These are phyloP conservation scores for Anoplius nigerrimus DNA, from an alignment of 2,888 invertebrate genomes.

Conservation along the genomic window DNA sequence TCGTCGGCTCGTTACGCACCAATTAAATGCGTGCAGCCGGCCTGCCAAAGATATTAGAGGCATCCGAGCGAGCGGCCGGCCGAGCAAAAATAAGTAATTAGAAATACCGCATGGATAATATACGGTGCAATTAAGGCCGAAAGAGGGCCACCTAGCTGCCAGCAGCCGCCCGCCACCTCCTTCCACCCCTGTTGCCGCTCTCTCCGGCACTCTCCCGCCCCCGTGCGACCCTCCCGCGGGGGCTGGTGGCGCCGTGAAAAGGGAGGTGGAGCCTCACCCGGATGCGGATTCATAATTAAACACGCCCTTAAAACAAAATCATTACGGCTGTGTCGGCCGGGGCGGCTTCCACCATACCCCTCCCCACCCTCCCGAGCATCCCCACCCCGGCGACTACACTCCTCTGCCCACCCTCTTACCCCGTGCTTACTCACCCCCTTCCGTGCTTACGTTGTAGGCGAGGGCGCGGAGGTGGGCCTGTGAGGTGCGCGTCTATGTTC, in stretches of 20 bases:
- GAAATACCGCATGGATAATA: conserved; percentile 74
- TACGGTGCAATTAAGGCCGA: conserved; percentile 73
- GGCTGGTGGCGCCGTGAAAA: conserved; percentile 55
- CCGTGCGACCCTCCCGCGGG: conserved; percentile 34
- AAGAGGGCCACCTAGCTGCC: conserved; percentile 69
- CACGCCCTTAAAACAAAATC: conserved; percentile 76
- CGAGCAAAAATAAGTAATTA: conserved; percentile 73
- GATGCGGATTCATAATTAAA: conserved; percentile 75
- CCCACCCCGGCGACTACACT: no score
- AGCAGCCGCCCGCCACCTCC: conserved; percentile 53
- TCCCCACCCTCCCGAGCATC: conserved; percentile 37
- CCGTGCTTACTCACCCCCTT: conserved; percentile 19
- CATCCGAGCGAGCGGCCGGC: conserved; percentile 62
- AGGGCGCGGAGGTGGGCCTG: conserved; percentile 22
- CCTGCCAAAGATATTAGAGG: conserved; percentile 72
- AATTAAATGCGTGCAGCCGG: conserved; percentile 70
- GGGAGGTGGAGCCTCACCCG: conserved; percentile 73
- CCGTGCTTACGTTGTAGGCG: conserved; percentile 31
- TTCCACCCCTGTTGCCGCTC: conserved; percentile 13
- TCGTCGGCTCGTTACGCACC: conserved; percentile 62
- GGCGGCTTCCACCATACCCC: conserved; percentile 51
- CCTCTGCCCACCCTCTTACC: conserved; percentile 10
- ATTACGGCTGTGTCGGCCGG: conserved; percentile 69
- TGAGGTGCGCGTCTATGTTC: no score
- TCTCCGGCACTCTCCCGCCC: conserved; percentile 31